Evolutionary conservation across 2,113 vertebrate genomes (phyloP).

Genomic region (Eubucco bourcierii): DNA sequence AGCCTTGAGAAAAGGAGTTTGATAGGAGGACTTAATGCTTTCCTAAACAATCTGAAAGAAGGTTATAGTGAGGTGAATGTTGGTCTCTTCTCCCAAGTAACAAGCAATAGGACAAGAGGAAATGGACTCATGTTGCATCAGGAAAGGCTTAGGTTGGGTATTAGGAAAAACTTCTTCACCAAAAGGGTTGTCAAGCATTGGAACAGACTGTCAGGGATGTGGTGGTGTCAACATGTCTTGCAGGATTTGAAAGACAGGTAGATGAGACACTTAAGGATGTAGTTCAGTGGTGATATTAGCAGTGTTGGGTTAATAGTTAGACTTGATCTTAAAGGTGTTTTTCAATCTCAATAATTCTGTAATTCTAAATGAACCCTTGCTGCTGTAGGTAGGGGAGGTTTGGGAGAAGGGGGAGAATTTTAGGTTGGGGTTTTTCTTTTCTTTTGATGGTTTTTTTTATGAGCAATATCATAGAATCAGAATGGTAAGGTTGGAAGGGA

Average conservation of each 20-base stretch:
- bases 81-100: not conserved
- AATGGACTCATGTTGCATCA: not conserved
- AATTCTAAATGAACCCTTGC: not conserved
- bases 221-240: not conserved
- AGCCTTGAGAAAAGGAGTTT: not conserved
- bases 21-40: not conserved
- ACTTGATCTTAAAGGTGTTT: not conserved
- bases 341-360: not conserved
- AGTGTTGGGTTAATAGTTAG: not conserved
- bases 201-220: not conserved
- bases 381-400: not conserved
- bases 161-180: not conserved
- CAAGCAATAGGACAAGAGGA: not conserved
- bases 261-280: not conserved
- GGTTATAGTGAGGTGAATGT: not conserved
- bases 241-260: not conserved
- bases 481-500: too few relatives aligned
- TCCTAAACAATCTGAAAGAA: not conserved
- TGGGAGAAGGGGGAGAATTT: not conserved
- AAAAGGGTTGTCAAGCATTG: not conserved
- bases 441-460: too few relatives aligned
- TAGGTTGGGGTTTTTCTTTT: rapidly evolving
- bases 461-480: not conserved
- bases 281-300: not conserved
- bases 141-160: not conserved